phyloP scores from a whole-genome alignment of 2,113 vertebrate species.

The Neolamprologus modestus region DNA sequence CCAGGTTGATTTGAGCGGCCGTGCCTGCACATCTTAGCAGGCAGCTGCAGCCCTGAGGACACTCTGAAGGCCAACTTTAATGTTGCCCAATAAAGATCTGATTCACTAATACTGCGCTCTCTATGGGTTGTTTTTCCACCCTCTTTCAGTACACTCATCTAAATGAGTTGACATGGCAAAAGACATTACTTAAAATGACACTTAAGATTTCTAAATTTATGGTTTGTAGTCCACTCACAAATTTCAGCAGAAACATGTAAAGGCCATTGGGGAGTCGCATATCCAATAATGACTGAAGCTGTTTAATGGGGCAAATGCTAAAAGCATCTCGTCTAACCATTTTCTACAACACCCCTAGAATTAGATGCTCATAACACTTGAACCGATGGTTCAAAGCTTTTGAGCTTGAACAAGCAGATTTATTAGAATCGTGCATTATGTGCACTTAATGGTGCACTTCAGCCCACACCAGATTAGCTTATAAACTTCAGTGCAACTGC shows the following conservation, averaged over 20 bases:
- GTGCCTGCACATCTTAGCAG: rapidly evolving
- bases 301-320: neutral
- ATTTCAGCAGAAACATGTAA: neutral
- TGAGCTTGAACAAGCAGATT: neutral
- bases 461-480: neutral
- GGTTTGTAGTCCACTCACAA: neutral
- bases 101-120: neutral
- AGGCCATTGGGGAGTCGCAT: rapidly evolving
- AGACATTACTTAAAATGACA: neutral
- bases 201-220: neutral
- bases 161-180: neutral
- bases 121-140: neutral
- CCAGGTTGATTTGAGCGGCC: neutral
- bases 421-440: neutral
- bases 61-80: neutral
- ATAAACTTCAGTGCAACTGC: neutral
- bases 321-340: neutral
- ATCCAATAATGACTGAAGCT: neutral
- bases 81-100: neutral
- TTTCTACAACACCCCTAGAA: neutral
- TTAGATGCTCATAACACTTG: neutral
- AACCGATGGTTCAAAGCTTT: neutral
- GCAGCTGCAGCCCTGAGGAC: neutral
- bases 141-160: neutral
- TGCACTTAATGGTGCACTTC: neutral